Evolutionary conservation across 2,113 vertebrate species (phyloP), one percentile per base, ranked within the genome.

Genomic region (Hypocryptadius cinnamomeus): DNA sequence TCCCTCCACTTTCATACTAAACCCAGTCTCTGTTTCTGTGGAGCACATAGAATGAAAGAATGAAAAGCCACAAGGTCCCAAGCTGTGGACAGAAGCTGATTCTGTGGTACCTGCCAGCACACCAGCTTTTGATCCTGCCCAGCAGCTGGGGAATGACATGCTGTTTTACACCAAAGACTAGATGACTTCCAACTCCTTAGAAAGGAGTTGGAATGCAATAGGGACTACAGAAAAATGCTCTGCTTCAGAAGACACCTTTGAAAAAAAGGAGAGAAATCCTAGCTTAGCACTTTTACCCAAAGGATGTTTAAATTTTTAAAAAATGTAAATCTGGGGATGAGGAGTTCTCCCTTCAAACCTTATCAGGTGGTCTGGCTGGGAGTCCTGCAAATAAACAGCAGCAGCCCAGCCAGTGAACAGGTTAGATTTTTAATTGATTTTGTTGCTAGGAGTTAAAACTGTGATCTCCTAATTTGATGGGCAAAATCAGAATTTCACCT

Each of bases 281-380:
- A 59, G 27, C 33, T 35, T 19, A 44, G 7, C 24, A 28, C 20
- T 77, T 85, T 21, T 33, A 76, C 23, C 13, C 1, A 1, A 39
- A 80, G 12, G 2, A 68, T 47, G 20, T 24, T 57, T n/a, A 45
- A 39, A 51, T 48, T n/a, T 2, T 11, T n/a, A 4, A 35, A 59
- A 45, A 50, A 37, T 6, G 11, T 82, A n/a, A 40, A 40, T 40
- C 13, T 1, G 0, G 11, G 24, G 12, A 22, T 27, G 13, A 5
- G 21, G 35, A 85, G 37, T 79, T 92, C 66, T 77, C 31, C 42
- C 47, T 64, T 87, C 63, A 63, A 13, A 65, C 33, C 22, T 42
- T 31, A 35, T 2, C 4, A 69, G 47, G 28, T 1, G 0, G 14
- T 61, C 74, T 91, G 87, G 15, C 74, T 72, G 51, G 19, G 15